Conservation (phyloP, 2,797 vertebrate genomes). For the Phaenicophaeus curvirostris region DNA sequence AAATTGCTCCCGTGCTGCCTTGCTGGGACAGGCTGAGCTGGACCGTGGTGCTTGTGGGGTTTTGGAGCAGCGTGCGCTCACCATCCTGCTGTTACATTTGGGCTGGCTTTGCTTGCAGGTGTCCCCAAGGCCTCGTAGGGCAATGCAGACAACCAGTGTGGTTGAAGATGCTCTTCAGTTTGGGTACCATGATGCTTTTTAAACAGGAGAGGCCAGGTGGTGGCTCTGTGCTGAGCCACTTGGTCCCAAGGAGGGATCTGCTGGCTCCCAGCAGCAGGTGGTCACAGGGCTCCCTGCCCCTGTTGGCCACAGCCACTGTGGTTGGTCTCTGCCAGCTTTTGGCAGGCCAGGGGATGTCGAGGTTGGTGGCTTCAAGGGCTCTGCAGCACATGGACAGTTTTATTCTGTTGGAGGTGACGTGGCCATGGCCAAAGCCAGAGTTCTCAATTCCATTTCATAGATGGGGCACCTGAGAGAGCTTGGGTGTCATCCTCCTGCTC, state of each 20-base stretch:
- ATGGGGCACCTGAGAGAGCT: background rate
- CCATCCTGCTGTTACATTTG: too few relatives aligned
- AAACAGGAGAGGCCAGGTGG: accelerated
- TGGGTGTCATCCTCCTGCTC: accelerated
- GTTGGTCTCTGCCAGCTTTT: too few relatives aligned
- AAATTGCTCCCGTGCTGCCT: background rate
- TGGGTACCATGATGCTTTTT: too few relatives aligned
- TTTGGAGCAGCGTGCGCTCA: background rate
- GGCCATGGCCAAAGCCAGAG: background rate
- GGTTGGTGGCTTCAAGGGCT: background rate
- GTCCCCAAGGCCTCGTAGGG: background rate
- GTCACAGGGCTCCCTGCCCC: too few relatives aligned
- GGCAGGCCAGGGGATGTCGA: accelerated
- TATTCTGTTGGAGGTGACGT: background rate
- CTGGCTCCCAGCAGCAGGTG: background rate
- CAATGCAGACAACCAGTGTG: accelerated
- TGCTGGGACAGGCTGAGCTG: background rate
- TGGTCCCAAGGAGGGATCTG: accelerated
- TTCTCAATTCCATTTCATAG: accelerated
- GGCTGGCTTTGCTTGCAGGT: accelerated
- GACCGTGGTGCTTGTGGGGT: accelerated
- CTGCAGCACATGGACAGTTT: accelerated
- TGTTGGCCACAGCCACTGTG: too few relatives aligned
- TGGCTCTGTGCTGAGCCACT: background rate
- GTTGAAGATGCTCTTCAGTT: background rate